Evolutionary conservation across 2,797 vertebrate genomes (phyloP).

Genomic region (Periophthalmus magnuspinnatus): DNA sequence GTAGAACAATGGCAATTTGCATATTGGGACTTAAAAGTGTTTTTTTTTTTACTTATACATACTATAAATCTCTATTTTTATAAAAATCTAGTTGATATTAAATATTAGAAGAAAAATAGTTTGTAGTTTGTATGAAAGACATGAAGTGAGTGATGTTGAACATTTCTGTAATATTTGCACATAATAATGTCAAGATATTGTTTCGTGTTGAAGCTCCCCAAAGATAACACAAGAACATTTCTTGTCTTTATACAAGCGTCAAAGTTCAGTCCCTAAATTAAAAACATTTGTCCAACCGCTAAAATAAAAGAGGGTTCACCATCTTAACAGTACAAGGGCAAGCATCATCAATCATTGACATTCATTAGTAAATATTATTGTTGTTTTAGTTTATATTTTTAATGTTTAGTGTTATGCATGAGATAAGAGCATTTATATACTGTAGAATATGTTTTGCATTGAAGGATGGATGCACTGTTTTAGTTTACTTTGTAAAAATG

Average conservation of each 20-base stretch:
- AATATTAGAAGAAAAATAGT: conserved; percentile 30
- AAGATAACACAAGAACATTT: conserved; percentile 24
- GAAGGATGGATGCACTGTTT: conserved; percentile 1
- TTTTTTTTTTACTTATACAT: conserved; percentile 14
- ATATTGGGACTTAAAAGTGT: background rate
- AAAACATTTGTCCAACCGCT: background rate
- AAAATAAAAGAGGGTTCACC: background rate
- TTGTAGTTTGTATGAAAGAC: conserved; percentile 7
- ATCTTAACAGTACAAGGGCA: background rate
- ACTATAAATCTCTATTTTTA: conserved; percentile 38
- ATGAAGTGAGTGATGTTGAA: conserved; percentile 3
- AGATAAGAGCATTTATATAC: conserved; percentile 1
- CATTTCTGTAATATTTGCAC: conserved; percentile 16
- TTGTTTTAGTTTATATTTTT: conserved; percentile 3
- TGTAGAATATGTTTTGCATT: background rate
- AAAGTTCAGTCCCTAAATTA: background rate
- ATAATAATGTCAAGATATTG: conserved; percentile 11
- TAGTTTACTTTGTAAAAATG: conserved; percentile 5
- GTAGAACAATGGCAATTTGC: background rate
- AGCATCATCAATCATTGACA: background rate
- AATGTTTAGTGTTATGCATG: conserved; percentile 14
- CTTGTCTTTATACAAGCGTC: conserved; percentile 1
- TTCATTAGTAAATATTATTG: conserved; percentile 4
- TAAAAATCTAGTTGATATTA: conserved; percentile 28
- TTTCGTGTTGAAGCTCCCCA: conserved; percentile 35